These are phyloP conservation scores for Smutsia gigantea DNA, from an alignment of 2,797 vertebrate genomes.

Conservation along the genomic window DNA sequence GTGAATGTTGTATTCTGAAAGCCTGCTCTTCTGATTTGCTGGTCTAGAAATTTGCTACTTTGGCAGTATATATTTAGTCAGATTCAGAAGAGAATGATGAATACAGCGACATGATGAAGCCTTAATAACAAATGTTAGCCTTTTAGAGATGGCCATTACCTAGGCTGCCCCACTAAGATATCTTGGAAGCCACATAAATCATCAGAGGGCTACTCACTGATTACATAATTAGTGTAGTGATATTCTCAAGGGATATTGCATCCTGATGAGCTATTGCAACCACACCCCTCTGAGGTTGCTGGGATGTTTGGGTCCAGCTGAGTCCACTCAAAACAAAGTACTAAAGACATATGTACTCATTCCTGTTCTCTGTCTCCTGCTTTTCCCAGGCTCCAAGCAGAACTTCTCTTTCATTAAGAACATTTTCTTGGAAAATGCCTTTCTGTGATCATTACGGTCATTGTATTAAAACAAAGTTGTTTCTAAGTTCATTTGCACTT, in stretches of 20 bases:
- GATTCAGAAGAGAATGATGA: background rate
- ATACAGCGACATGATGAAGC: background rate
- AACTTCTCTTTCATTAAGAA: background rate
- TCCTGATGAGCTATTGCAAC: background rate
- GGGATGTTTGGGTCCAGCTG: background rate
- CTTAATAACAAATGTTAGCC: background rate
- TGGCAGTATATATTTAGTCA: fast-evolving
- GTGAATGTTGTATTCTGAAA: background rate
- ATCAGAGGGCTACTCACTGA: background rate
- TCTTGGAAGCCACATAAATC: background rate
- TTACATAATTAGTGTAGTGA: background rate
- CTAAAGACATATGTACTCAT: fast-evolving
- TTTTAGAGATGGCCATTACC: background rate
- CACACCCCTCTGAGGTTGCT: background rate
- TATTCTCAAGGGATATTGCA: background rate
- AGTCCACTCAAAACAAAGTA: background rate
- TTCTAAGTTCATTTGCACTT: background rate
- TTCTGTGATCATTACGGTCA: background rate
- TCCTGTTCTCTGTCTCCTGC: background rate
- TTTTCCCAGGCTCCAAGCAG: background rate
- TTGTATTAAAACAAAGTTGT: background rate
- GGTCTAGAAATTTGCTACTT: background rate
- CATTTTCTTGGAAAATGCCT: background rate
- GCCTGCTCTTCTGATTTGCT: background rate
- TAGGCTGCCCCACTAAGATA: background rate